Evolutionary conservation across 2,888 invertebrate species (phyloP).

Genomic region (Melitaea athalia): DNA sequence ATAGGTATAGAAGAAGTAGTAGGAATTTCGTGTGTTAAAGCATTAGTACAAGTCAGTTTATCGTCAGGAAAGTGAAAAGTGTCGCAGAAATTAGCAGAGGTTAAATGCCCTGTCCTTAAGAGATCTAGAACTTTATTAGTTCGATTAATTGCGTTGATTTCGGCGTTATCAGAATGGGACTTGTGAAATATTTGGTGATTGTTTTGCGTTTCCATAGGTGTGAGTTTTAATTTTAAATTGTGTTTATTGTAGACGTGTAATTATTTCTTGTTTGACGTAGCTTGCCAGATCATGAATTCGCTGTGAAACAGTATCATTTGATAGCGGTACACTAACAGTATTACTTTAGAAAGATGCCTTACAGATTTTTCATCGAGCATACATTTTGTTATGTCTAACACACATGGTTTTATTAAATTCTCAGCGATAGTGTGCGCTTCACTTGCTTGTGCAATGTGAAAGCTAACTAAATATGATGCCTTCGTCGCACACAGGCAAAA

Average conservation of each 20-base stretch:
- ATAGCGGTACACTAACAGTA: no score
- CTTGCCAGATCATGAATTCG: conserved; percentile 44
- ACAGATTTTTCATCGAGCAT: background rate
- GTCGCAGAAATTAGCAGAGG: background rate
- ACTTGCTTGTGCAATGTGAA: conserved; percentile 45
- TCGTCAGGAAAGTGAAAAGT: background rate
- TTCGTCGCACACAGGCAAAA: no score
- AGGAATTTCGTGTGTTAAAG: background rate
- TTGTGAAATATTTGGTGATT: no score
- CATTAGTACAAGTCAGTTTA: background rate
- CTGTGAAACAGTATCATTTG: no score
- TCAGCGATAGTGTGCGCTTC: conserved; percentile 50
- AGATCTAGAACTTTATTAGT: no score
- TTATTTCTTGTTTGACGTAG: conserved; percentile 48
- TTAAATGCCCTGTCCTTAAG: no score
- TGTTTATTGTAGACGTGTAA: conserved; percentile 41
- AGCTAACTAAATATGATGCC: conserved; percentile 48
- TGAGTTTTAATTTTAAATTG: no score
- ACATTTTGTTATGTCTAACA: background rate
- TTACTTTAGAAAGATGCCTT: background rate
- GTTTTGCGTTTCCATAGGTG: no score
- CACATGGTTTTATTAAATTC: conserved; percentile 37
- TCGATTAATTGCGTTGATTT: no score
- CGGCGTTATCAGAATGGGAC: no score
- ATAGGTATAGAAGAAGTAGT: background rate